These are phyloP conservation scores for Chlorops oryzae DNA, from an alignment of 1,140 invertebrate genomes.

Conservation along the genomic window DNA sequence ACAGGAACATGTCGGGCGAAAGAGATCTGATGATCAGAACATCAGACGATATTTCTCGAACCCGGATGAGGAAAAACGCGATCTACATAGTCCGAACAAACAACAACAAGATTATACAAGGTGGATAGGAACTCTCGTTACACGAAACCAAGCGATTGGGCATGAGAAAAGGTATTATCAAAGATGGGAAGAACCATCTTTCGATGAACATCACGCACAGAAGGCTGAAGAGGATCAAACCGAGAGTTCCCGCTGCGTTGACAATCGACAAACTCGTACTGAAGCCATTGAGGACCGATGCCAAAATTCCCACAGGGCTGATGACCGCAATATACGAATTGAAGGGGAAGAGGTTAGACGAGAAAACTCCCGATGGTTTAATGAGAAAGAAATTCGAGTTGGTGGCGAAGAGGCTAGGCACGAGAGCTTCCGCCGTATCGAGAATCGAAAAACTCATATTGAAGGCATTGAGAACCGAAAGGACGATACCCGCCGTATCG, in stretches of 20 bases:
- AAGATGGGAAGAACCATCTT: neutral
- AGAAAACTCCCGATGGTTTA: neutral
- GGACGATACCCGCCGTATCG: neutral
- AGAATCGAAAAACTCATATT: neutral
- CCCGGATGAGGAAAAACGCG: too few relatives aligned
- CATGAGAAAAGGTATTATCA: neutral
- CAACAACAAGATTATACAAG: too few relatives aligned
- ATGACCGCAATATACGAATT: too few relatives aligned
- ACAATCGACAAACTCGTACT: neutral
- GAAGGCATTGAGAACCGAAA: neutral
- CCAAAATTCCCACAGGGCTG: neutral
- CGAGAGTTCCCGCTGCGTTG: neutral
- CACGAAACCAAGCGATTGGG: too few relatives aligned
- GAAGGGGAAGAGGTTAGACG: neutral
- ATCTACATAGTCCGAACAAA: too few relatives aligned
- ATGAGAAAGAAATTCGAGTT: neutral
- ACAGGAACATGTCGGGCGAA: too few relatives aligned
- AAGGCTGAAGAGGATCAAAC: slow-evolving; percentile 2
- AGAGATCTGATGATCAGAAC: too few relatives aligned
- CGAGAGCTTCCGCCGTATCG: neutral
- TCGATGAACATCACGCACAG: neutral
- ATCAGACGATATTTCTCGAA: too few relatives aligned
- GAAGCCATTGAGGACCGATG: neutral
- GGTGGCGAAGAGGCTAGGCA: neutral
- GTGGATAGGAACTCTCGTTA: too few relatives aligned